Base-by-base conservation (phyloP, 1,140 invertebrate species). In the Apis laboriosa region DNA sequence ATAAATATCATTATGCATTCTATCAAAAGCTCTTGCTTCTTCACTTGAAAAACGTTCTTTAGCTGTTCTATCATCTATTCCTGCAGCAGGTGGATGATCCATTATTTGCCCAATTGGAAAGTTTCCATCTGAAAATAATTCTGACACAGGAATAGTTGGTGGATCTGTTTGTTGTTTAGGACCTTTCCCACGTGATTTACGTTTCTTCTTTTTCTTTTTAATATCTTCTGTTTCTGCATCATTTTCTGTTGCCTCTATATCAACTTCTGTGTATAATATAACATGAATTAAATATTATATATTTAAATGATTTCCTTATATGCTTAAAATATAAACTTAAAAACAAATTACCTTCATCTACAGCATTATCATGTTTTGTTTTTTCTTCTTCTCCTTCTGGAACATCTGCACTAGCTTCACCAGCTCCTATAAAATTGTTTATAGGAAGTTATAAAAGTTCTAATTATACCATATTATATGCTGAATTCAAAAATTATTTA, bases 1-100 rank as follows among this genome's bases (percentile, higher is more conserved):
- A 91, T 99, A 99, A 86, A 98, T 97, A 89, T 99, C 98, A 92
- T 96, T 96, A 83, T 97, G 96, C 94, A 97, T 95, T 91, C 96
- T 94, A 91, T 98, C 97, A 21, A 97, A 91, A 9, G 97, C 96
- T 90, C 97, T 96, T 90, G 99, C 99, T 91, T 99, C 99, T 93
- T 99, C 98, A 90, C 96, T 97, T 1, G 97, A 96, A 88, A 98
- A 97, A 56, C 98, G 95, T 91, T 99, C 96, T 90, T 97, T 97
- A 3, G 98, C 98, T 68, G 96, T 98, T 89, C 96, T 96, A 83
- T 97, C 97, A 93, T 98, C 97, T 76, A 96, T 95, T 24, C 95
- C 94, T 77, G 95, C 94, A 9, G 95, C 95, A 11, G 95, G 94
- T 24, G 95, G 95, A 95, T 98, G 97, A 73, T 97, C 96, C 95